phyloP scores from a whole-genome alignment of 1,140 invertebrate genomes.

The Drosophila orosa region DNA sequence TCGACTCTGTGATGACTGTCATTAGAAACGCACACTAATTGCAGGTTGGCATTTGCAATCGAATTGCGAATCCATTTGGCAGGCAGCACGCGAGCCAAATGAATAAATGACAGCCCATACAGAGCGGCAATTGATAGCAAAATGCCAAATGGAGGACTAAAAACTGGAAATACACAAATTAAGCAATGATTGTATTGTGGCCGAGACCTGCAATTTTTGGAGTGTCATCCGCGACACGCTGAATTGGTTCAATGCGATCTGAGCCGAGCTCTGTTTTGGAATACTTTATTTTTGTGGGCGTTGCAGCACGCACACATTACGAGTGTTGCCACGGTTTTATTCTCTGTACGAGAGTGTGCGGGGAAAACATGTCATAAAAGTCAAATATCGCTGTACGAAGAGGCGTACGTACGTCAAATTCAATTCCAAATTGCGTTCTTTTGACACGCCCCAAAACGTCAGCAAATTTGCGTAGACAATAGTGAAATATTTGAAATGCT shows the following conservation, averaged over 20 bases:
- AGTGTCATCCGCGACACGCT: slow-evolving; percentile 29
- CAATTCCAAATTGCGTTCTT: slow-evolving; percentile 47
- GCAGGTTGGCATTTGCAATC: slow-evolving; percentile 49
- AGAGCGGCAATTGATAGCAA: slow-evolving; percentile 55
- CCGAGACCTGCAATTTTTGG: slow-evolving; percentile 36
- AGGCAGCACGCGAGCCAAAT: slow-evolving; percentile 45
- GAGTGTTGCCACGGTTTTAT: slow-evolving; percentile 13
- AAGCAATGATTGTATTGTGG: slow-evolving; percentile 55
- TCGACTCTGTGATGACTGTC: slow-evolving; percentile 30
- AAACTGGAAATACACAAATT: slow-evolving; percentile 59
- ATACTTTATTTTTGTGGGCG: slow-evolving; percentile 56
- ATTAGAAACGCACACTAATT: slow-evolving; percentile 60
- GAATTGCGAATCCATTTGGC: slow-evolving; percentile 50
- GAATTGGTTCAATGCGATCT: slow-evolving; percentile 32
- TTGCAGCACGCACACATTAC: slow-evolving; percentile 44
- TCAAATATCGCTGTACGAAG: slow-evolving; percentile 40
- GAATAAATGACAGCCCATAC: slow-evolving; percentile 57
- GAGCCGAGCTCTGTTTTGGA: neutral
- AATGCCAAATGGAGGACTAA: slow-evolving; percentile 60
- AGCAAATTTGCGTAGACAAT: slow-evolving; percentile 33
- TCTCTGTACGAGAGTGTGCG: slow-evolving; percentile 8
- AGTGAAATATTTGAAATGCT: slow-evolving; percentile 45
- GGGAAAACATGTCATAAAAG: slow-evolving; percentile 55
- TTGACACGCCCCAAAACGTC: slow-evolving; percentile 41
- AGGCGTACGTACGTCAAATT: slow-evolving; percentile 42